phyloP scores from a whole-genome alignment of 2,113 vertebrate genomes.

The Indri indri region DNA sequence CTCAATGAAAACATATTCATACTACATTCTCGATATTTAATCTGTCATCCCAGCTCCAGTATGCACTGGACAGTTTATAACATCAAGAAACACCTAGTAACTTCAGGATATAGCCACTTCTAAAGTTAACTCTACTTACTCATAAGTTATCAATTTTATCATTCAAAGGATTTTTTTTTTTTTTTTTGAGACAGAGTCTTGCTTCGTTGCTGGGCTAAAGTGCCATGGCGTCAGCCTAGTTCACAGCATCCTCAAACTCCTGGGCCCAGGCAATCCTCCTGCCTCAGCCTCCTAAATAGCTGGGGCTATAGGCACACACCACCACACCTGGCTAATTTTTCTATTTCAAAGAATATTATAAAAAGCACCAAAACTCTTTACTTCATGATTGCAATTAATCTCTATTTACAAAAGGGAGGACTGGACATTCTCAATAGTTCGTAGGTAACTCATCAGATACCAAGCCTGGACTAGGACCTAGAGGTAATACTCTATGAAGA shows the following conservation, averaged over 20 bases:
- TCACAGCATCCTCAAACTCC: too few species aligned
- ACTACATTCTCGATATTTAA: background rate
- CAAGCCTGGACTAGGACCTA: background rate
- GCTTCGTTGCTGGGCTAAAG: too few species aligned
- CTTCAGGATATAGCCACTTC: background rate
- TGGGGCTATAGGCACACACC: too few species aligned
- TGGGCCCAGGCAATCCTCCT: too few species aligned
- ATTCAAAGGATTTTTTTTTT: background rate
- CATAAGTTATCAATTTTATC: background rate
- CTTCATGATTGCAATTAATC: background rate
- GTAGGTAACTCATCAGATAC: background rate
- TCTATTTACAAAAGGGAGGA: slow-evolving; percentile 26
- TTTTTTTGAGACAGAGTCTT: too few species aligned
- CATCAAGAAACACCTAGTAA: background rate
- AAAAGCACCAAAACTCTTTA: background rate
- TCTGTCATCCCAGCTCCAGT: background rate
- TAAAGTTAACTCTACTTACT: background rate
- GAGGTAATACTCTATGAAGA: background rate
- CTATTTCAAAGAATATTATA: background rate
- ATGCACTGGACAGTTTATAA: background rate
- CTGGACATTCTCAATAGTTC: background rate
- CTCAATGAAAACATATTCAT: background rate
- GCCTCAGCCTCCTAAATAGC: too few species aligned
- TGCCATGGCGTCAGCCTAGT: too few species aligned
- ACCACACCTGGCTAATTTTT: too few species aligned